These are phyloP conservation scores for Octodon degus DNA, from an alignment of 2,113 vertebrate genomes.

Conservation along the genomic window DNA sequence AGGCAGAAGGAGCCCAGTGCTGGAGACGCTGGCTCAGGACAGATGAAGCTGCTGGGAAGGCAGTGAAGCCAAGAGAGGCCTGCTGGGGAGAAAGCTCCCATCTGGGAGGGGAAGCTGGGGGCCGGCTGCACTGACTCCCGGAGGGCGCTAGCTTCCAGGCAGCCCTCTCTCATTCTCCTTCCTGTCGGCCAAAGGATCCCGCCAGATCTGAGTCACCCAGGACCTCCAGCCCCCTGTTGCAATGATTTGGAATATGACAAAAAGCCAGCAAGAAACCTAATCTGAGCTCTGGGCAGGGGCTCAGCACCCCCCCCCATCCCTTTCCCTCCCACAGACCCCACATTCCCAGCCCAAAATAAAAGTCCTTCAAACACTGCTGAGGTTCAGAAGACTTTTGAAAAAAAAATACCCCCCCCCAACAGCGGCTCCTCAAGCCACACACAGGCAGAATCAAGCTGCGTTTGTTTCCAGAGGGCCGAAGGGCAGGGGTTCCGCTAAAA, in stretches of 20 bases:
- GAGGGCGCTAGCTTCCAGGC: neutral
- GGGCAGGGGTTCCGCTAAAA: conserved; percentile 69
- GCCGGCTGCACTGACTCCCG: neutral
- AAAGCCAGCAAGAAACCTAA: conserved; percentile 29
- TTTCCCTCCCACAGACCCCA: neutral
- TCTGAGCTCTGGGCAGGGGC: neutral
- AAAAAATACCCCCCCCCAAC: neutral
- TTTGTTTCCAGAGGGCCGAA: conserved; percentile 78
- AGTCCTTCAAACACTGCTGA: conserved; percentile 59
- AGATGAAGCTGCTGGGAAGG: neutral
- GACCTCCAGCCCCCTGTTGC: neutral
- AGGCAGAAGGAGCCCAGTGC: neutral
- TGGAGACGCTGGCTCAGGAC: neutral
- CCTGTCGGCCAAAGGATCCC: neutral
- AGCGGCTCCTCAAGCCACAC: conserved; percentile 73
- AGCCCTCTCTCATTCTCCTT: neutral
- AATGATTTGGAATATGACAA: neutral
- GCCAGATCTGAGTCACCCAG: neutral
- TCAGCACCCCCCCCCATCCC: neutral
- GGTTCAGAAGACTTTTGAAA: conserved; percentile 51
- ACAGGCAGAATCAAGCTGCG: conserved; percentile 71
- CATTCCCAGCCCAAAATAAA: conserved; percentile 53
- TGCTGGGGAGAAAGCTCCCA: neutral
- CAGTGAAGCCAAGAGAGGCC: neutral
- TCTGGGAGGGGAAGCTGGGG: neutral